Base-by-base conservation (phyloP, 30 jellyfish, hydroid and myxozoan species). In the Hydractinia symbiolongicarpus region DNA sequence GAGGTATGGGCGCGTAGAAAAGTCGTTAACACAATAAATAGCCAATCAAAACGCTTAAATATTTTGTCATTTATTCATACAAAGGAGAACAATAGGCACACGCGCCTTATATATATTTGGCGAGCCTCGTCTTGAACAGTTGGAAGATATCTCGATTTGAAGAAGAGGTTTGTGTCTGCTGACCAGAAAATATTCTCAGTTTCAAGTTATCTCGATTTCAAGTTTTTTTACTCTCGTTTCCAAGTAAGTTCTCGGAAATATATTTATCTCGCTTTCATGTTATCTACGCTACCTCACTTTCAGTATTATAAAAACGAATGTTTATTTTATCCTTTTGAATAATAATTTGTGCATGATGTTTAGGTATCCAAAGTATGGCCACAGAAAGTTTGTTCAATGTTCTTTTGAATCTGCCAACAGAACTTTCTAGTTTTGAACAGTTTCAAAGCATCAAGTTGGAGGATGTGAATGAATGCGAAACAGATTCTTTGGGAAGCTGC, bases 81-180 rank as follows among this genome's bases (percentile, higher is more conserved):
- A 64, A 64, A 64, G 74, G 52, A 71, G 80, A 71, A 71, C 80
- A 71, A 71, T 71, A 71, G 80, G 54, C 54, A 58, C 80, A 71
- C 80, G 80, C 80, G 80, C 67, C 80, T 30, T 71, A 71, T 71
- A 71, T 71, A 71, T 20, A 71, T n/a, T 30, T 30, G 30, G 80
- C 80, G 30, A 71, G 80, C 80, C 80, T 71, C 80, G 80, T 19
- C 60, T 20, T 71, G 74, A 51, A 15, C 30, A 53, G 15, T 20
- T 71, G 51, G 54, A 20, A 50, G 40, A 50, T 71, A 50, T 20
- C 80, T 71, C 80, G 80, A 30, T 71, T 71, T 71, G 60, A 71
- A 71, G 80, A 71, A 71, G 80, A 71, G 80, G 80, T 71, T 71
- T 14, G 15, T 71, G 60, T 71, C 80, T 30, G 44, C 44, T 30